phyloP scores from a whole-genome alignment of 2,888 invertebrate species.

The Plebejus anna region DNA sequence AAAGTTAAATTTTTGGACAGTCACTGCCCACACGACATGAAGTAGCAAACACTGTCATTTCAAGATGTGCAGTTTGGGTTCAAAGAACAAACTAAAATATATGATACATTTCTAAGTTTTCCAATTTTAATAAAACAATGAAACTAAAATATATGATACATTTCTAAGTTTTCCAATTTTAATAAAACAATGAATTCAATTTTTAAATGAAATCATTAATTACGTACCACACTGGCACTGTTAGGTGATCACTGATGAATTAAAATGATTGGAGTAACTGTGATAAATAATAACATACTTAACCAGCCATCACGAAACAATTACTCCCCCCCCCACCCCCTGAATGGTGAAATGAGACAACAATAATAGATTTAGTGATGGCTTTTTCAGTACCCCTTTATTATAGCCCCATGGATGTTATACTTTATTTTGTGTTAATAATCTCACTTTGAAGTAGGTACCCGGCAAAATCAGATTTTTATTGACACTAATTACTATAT shows the following conservation, averaged over 20 bases:
- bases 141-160: no score
- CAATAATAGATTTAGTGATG: background rate
- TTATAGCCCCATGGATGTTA: background rate
- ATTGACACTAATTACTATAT: slow-evolving; percentile 15
- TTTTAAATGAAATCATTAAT: background rate
- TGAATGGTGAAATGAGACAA: background rate
- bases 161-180: background rate
- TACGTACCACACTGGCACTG: background rate
- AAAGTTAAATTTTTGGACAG: background rate
- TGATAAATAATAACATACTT: background rate
- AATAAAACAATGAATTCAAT: background rate
- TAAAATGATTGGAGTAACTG: background rate
- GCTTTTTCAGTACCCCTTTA: background rate
- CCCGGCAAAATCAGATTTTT: background rate
- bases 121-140: background rate
- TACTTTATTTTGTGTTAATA: background rate
- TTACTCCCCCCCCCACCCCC: background rate
- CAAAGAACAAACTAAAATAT: background rate
- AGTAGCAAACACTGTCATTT: background rate
- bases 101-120: background rate
- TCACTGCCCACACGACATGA: background rate
- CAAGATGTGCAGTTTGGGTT: background rate
- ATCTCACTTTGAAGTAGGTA: slow-evolving; percentile 2
- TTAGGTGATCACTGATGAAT: background rate
- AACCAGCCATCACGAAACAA: background rate